Base-by-base conservation (phyloP, 2,888 invertebrate species). In the Cotesia congregata region DNA sequence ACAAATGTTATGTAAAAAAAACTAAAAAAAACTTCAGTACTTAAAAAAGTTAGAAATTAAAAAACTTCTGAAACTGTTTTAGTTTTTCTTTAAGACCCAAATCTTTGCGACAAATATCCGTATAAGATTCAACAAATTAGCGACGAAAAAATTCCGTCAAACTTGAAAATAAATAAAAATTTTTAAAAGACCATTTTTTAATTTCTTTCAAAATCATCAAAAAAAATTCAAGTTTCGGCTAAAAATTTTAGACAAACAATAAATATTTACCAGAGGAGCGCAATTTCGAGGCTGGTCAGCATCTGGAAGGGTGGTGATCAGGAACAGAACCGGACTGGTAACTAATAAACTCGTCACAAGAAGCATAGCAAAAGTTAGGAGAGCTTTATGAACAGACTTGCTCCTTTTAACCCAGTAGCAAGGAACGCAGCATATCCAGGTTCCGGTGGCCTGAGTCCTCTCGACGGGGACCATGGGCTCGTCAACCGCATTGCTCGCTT, bases 341-440 rank as follows among this genome's bases (percentile, higher is more conserved):
- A 92, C 92, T 79, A 92, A 88, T 67, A 92, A 86, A 5, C 92
- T 92, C 76, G 92, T 92, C 67, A 92, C 92, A 78, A 92, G 85
- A n/a, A 92, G 86, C 78, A 92, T 92, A 50, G 92, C 92, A 78
- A 92, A 90, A 62, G 92, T 92, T 77, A 92, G 90, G 12, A 92
- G 90, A 78, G 92, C 92, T 88, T 92, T 92, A 86, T 92, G 92
- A 67, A 92, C 92, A 62, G 92, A 91, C 77, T 91, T 90, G 81
- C 92, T 92, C 38, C 91, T 90, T 12, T 91, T 88, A 12, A 92
- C 85, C 92, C 92, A 92, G 79, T 90, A 87, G 78, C 92, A 92
- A 1, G 92, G 92, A 59, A 92, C 90, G 83, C 92, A 92, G 80
- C 92, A 92, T 77, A 92, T 90, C 92, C 92, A 92, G 65, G 91